Evolutionary conservation across 2,888 invertebrate genomes (phyloP).

Genomic region (Acleris emargana): DNA sequence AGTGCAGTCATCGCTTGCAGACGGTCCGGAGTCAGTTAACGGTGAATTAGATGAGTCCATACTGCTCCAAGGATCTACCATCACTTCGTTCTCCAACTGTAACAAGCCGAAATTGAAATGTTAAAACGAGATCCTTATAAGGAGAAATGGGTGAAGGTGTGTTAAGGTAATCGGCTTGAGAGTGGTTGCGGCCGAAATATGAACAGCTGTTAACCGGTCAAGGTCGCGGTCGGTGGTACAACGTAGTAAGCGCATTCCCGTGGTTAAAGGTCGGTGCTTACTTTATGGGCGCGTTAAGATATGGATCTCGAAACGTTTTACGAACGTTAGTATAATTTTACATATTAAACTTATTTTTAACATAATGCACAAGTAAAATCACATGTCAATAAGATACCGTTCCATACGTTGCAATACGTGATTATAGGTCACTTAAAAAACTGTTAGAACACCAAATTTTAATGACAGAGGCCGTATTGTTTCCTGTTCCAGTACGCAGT

Average conservation of each 20-base stretch:
- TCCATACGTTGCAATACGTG: slow-evolving; percentile 7
- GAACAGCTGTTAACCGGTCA: slow-evolving; percentile 54
- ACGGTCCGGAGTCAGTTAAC: slow-evolving; percentile 79
- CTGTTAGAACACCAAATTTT: background rate
- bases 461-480: background rate
- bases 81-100: slow-evolving; percentile 84
- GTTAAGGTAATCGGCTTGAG: slow-evolving; percentile 57
- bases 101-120: slow-evolving; percentile 55
- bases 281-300: slow-evolving; percentile 57
- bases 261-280: slow-evolving; percentile 47
- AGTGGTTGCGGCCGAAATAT: slow-evolving; percentile 54
- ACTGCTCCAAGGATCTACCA: slow-evolving; percentile 83
- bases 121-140: slow-evolving; percentile 41
- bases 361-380: too few species aligned
- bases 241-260: slow-evolving; percentile 36
- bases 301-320: slow-evolving; percentile 48
- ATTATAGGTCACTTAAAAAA: slow-evolving; percentile 5
- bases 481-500: slow-evolving; percentile 9
- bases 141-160: slow-evolving; percentile 55
- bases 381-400: too few species aligned
- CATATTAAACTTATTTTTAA: too few species aligned
- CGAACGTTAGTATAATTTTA: background rate
- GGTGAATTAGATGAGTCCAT: slow-evolving; percentile 83
- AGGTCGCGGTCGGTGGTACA: slow-evolving; percentile 49
- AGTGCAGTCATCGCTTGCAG: slow-evolving; percentile 79